Conservation (phyloP, 2,888 invertebrate genomes). For the Hoplodrina blanda region DNA sequence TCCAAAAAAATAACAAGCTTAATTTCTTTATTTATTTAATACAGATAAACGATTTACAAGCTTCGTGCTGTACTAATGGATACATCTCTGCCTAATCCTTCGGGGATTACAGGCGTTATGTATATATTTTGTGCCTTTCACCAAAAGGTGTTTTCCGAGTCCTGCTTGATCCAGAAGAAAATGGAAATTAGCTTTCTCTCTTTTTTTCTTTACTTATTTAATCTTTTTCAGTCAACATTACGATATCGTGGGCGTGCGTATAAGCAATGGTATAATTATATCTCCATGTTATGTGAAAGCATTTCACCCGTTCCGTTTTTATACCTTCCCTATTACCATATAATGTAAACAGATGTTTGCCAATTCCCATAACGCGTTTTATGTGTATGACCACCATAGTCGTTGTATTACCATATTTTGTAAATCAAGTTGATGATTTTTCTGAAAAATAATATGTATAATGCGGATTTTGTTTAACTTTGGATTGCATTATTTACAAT, state of each 20-base stretch:
- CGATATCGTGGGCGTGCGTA: too few relatives aligned
- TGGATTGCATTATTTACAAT: background rate
- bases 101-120: too few relatives aligned
- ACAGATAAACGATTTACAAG: too few relatives aligned
- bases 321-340: constrained; percentile 23
- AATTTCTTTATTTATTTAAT: too few relatives aligned
- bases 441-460: constrained; percentile 11
- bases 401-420: constrained; percentile 28
- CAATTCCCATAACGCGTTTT: constrained; percentile 28
- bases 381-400: constrained; percentile 16
- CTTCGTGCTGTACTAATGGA: too few relatives aligned
- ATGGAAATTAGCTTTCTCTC: too few relatives aligned
- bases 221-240: background rate
- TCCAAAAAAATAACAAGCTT: too few relatives aligned
- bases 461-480: constrained; percentile 10
- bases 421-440: constrained; percentile 8
- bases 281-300: constrained; percentile 2
- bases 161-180: too few relatives aligned
- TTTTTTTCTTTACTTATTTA: background rate
- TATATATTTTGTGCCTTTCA: too few relatives aligned
- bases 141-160: too few relatives aligned
- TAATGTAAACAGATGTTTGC: constrained; percentile 31
- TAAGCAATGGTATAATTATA: too few relatives aligned
- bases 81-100: too few relatives aligned
- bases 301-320: background rate